These are phyloP conservation scores for Hirudo medicinalis DNA, from an alignment of 1,140 invertebrate genomes.

Conservation along the genomic window DNA sequence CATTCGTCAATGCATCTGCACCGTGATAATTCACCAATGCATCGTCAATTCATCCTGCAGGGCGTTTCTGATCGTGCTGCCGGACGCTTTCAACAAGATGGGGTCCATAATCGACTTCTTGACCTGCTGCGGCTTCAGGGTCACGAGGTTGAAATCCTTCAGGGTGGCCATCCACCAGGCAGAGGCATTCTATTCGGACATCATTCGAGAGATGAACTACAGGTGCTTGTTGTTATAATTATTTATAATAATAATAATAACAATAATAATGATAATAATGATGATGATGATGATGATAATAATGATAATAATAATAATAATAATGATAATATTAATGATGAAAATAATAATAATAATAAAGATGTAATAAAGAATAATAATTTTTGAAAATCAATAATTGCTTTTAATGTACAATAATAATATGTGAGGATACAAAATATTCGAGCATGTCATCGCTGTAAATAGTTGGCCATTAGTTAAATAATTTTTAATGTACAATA, in stretches of 20 bases:
- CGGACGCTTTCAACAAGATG: slow-evolving; percentile 52
- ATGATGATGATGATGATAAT: no score
- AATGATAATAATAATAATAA: neutral
- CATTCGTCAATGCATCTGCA: neutral
- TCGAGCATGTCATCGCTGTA: no score
- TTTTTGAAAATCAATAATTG: no score
- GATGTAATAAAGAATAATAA: neutral
- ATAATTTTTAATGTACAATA: no score
- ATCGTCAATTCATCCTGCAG: slow-evolving; percentile 33
- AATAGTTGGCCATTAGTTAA: no score
- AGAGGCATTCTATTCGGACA: slow-evolving; percentile 48
- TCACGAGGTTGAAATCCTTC: slow-evolving; percentile 60
- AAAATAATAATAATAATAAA: neutral
- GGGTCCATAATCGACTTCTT: slow-evolving; percentile 60
- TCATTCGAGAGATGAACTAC: slow-evolving; percentile 4
- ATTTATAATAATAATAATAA: neutral
- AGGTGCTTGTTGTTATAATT: neutral
- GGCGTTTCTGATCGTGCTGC: slow-evolving; percentile 63
- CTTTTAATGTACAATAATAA: slow-evolving; percentile 42
- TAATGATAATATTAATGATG: no score
- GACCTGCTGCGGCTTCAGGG: slow-evolving; percentile 52
- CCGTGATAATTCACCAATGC: no score
- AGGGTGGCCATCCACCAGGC: slow-evolving; percentile 51
- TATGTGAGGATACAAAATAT: no score
- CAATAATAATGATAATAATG: neutral